phyloP scores from a whole-genome alignment of 2,797 vertebrate species.

The Semaprochilodus insignis region DNA sequence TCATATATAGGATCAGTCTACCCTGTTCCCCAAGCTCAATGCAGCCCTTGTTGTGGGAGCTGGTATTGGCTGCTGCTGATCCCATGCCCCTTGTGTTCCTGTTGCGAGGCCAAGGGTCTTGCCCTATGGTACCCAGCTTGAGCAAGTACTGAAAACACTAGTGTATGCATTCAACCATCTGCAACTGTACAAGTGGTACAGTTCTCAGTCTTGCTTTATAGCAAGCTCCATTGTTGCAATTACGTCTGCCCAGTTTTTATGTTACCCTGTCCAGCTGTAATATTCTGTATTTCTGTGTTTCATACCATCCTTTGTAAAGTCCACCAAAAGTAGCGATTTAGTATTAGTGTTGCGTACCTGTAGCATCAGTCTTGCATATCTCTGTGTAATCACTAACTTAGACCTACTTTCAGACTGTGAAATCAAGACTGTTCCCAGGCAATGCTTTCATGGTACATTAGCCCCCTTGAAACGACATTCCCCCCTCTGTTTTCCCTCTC shows the following conservation, averaged over 20 bases:
- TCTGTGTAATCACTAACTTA: not conserved
- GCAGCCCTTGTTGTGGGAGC: conserved; percentile 67
- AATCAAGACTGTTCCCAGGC: not conserved
- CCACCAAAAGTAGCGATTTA: too few species aligned
- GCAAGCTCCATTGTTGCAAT: not conserved
- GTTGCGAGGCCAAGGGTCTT: conserved; percentile 41
- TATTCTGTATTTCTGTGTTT: not conserved
- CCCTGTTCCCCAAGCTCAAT: conserved; percentile 64
- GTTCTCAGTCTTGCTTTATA: not conserved
- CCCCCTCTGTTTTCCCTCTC: conserved; percentile 16
- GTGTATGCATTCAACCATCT: not conserved
- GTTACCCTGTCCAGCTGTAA: not conserved
- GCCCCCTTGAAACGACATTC: conserved; percentile 16
- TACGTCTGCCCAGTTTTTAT: not conserved
- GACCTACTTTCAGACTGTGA: not conserved
- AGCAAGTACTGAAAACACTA: conserved; percentile 12
- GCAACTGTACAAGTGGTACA: not conserved
- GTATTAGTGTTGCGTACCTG: too few species aligned
- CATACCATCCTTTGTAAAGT: not conserved
- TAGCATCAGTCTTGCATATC: not conserved
- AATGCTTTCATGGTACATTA: conserved; percentile 11
- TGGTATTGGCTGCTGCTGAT: conserved; percentile 44
- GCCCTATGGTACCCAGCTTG: conserved; percentile 13
- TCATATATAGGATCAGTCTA: conserved; percentile 71
- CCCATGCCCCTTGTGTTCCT: conserved; percentile 42